Percentiles rank a stretch among this genome's conserved stretches.
phyloP scores from a whole-genome alignment of 64 coral and sea anemone species.

The Porites australiensis region DNA sequence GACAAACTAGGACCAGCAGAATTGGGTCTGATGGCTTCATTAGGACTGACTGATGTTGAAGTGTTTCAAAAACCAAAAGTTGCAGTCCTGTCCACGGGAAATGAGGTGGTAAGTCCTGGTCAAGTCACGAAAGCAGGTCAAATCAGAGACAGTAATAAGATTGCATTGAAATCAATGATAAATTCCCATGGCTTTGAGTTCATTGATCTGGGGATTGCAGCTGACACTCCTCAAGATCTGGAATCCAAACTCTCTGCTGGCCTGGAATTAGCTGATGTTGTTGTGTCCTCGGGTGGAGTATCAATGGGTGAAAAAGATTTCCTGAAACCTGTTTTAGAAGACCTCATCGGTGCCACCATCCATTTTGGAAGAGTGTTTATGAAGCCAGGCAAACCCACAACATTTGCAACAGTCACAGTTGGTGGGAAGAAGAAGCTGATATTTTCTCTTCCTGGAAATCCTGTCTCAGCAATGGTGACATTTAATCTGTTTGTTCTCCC shows the following conservation, averaged over 20 bases:
- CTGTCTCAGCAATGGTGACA: conserved; percentile 96
- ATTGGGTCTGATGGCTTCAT: conserved; percentile 88
- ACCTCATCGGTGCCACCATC: conserved; percentile 80
- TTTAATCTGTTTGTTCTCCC: conserved; percentile 97
- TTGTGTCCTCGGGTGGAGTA: conserved; percentile 97
- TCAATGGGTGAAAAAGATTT: conserved; percentile 98
- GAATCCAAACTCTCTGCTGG: conserved; percentile 75
- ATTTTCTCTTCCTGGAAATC: conserved; percentile 98
- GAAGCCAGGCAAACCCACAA: conserved; percentile 98
- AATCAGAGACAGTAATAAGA: conserved; percentile 96
- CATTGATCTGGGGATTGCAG: conserved; percentile 88
- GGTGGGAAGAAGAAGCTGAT: conserved; percentile 78
- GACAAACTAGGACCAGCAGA: conserved; percentile 92
- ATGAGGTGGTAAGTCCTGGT: conserved; percentile 81
- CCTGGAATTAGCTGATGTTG: conserved; percentile 85
- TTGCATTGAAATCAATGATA: conserved; percentile 73
- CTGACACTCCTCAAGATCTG: conserved; percentile 81
- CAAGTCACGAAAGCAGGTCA: conserved; percentile 69
- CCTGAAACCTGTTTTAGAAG: conserved; percentile 89
- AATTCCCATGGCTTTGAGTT: conserved; percentile 74
- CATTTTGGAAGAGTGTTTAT: conserved; percentile 99
- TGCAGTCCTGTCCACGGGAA: conserved; percentile 80
- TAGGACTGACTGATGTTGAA: conserved; percentile 77
- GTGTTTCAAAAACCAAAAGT: conserved; percentile 79
- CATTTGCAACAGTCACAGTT: conserved; percentile 80